A percentile compares a stretch with the other conserved stretches of the same genome.
Evolutionary conservation across 1,140 invertebrate genomes (phyloP).

Genomic region (Drosophila tsacasi): DNA sequence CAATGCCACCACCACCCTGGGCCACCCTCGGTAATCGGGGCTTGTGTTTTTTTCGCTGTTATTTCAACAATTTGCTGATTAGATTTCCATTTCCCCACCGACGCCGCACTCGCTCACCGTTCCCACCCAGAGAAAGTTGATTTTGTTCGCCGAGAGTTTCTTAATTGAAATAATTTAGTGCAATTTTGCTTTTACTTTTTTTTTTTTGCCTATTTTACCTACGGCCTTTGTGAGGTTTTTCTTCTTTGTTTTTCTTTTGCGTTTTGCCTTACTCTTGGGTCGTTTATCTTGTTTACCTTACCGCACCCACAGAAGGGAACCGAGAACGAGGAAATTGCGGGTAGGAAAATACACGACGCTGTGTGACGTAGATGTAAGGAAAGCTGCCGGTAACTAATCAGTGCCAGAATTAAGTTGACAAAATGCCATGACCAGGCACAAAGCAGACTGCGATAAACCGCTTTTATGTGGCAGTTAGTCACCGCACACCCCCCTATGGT

Average conservation of each 20-base stretch:
- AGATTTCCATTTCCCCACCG: conserved; percentile 60
- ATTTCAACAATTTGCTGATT: conserved; percentile 80
- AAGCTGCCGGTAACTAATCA: conserved; percentile 59
- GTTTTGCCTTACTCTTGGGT: conserved; percentile 23
- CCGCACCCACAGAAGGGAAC: conserved; percentile 28
- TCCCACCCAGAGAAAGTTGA: conserved; percentile 24
- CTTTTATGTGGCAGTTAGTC: conserved; percentile 40
- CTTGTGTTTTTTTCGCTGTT: conserved; percentile 67
- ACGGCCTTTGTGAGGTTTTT: conserved; percentile 34
- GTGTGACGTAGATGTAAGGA: conserved; percentile 32
- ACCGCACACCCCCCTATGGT: not conserved
- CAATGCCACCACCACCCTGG: not conserved
- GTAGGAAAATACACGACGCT: conserved; percentile 1
- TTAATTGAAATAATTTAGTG: conserved; percentile 63
- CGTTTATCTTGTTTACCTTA: conserved; percentile 61
- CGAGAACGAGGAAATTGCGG: not conserved
- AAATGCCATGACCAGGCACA: conserved; percentile 60
- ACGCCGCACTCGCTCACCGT: not conserved
- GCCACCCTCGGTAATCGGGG: conserved; percentile 21
- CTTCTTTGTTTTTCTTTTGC: conserved; percentile 22
- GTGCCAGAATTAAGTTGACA: conserved; percentile 57
- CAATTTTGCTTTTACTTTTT: conserved; percentile 35
- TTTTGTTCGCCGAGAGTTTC: conserved; percentile 42
- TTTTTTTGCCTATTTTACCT: conserved; percentile 36
- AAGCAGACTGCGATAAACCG: conserved; percentile 38